These are phyloP conservation scores for Drosophila micromelanica DNA, from an alignment of 1,140 invertebrate species.

Conservation along the genomic window DNA sequence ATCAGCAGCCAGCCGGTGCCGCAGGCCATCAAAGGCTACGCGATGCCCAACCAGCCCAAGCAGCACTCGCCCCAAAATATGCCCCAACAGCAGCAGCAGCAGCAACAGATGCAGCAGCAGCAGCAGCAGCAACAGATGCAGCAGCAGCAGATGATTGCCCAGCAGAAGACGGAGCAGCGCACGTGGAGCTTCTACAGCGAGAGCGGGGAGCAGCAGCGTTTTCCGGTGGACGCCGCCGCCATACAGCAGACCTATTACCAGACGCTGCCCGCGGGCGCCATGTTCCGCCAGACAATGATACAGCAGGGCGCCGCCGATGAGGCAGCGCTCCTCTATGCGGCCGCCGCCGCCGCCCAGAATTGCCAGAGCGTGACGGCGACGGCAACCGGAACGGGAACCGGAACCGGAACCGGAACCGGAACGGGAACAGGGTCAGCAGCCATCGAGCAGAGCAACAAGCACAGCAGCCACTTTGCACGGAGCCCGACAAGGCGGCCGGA, in stretches of 20 bases:
- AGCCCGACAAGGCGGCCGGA: conserved; percentile 86
- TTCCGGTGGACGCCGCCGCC: conserved; percentile 71
- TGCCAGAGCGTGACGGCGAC: conserved; percentile 75
- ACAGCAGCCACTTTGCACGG: conserved; percentile 79
- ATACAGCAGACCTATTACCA: conserved; percentile 85
- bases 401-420: conserved; percentile 37
- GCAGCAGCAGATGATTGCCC: conserved; percentile 72
- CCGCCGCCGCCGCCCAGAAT: conserved; percentile 77
- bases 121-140: conserved; percentile 66
- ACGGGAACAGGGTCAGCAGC: conserved; percentile 49
- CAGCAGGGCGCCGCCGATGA: conserved; percentile 64
- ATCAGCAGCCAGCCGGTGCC: conserved; percentile 71
- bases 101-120: conserved; percentile 48
- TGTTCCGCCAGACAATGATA: conserved; percentile 84
- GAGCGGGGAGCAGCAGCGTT: conserved; percentile 71
- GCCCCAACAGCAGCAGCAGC: conserved; percentile 53
- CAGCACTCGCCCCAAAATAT: conserved; percentile 77
- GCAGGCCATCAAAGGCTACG: conserved; percentile 76
- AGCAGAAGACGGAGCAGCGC: conserved; percentile 80
- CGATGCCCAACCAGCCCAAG: conserved; percentile 75
- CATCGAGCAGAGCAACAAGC: conserved; percentile 80
- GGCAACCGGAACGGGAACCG: conserved; percentile 32
- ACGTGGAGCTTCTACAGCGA: conserved; percentile 83
- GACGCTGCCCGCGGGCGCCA: conserved; percentile 83
- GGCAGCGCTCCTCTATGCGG: conserved; percentile 74